Evolutionary conservation across 2,797 vertebrate genomes (phyloP).

Genomic region (Sebastes alutus): DNA sequence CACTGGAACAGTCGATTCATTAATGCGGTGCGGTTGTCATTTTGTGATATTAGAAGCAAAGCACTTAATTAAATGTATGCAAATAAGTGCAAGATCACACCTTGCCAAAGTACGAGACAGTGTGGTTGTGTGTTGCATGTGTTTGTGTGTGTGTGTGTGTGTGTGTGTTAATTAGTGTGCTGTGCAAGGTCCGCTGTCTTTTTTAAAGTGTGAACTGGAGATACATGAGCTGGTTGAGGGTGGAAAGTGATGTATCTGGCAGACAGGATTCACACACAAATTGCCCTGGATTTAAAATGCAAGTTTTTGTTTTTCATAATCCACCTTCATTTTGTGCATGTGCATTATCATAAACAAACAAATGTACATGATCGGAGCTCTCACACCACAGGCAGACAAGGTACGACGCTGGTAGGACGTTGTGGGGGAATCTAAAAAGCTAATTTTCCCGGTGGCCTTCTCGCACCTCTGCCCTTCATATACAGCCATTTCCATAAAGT

Average conservation of each 20-base stretch:
- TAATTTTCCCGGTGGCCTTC: slow-evolving; percentile 74
- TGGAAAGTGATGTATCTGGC: slow-evolving; percentile 32
- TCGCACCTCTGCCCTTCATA: slow-evolving; percentile 71
- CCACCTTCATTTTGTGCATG: slow-evolving; percentile 24
- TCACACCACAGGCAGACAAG: slow-evolving; percentile 30
- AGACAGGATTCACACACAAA: slow-evolving; percentile 1
- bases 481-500: slow-evolving; percentile 81
- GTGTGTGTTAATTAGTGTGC: slow-evolving; percentile 69
- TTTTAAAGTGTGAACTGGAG: slow-evolving; percentile 86
- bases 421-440: slow-evolving; percentile 75
- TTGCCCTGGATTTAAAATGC: background rate
- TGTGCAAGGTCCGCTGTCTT: slow-evolving; percentile 83
- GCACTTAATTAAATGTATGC: slow-evolving; percentile 73
- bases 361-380: slow-evolving; percentile 31
- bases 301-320: slow-evolving; percentile 22
- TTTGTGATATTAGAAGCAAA: slow-evolving; percentile 58
- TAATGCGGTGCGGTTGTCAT: slow-evolving; percentile 48
- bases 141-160: slow-evolving; percentile 19
- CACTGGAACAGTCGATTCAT: slow-evolving; percentile 43
- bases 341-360: slow-evolving; percentile 46
- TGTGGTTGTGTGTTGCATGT: slow-evolving; percentile 16
- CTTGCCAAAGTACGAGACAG: slow-evolving; percentile 54
- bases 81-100: slow-evolving; percentile 73
- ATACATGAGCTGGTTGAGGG: slow-evolving; percentile 70
- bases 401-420: slow-evolving; percentile 51